These are phyloP conservation scores for Chondrosia reniformis DNA, from an alignment of 37 sponge, comb jelly and placozoan species.

Conservation along the genomic window DNA sequence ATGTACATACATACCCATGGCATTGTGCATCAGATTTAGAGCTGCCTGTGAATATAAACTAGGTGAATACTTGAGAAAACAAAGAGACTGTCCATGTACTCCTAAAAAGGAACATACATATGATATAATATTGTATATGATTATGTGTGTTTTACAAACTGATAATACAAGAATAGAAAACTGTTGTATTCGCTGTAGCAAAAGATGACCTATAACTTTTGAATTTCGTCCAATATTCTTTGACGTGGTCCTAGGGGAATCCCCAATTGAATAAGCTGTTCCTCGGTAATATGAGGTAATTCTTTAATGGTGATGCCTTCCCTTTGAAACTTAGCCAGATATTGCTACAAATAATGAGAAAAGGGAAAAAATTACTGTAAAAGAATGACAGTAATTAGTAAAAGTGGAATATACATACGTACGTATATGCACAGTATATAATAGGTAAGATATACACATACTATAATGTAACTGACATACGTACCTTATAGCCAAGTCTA, in stretches of 20 bases:
- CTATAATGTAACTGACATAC: neutral
- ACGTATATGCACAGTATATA: neutral
- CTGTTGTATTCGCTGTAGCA: too few species aligned
- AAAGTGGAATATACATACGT: neutral
- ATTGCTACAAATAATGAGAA: constrained; percentile 20
- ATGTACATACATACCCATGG: too few species aligned
- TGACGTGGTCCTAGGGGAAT: constrained; percentile 48
- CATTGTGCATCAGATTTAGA: too few species aligned
- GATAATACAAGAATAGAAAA: too few species aligned
- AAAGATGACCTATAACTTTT: constrained; percentile 3
- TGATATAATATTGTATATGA: too few species aligned
- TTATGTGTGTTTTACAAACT: too few species aligned
- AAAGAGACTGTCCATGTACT: too few species aligned
- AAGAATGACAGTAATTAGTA: neutral
- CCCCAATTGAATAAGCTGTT: constrained; percentile 35
- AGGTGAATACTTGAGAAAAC: too few species aligned
- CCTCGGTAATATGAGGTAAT: constrained; percentile 44
- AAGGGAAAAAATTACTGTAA: neutral
- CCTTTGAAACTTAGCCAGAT: constrained; percentile 24
- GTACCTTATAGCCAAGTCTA: constrained; percentile 43
- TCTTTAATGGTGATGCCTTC: constrained; percentile 38
- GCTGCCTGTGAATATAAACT: too few species aligned
- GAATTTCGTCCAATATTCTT: constrained; percentile 41
- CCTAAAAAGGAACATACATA: too few species aligned
- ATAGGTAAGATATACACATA: neutral